Evolutionary conservation across 92 coral and sea anemone species (phyloP), one percentile per base, ranked within the genome.

Genomic region (Phenganax subtilis): DNA sequence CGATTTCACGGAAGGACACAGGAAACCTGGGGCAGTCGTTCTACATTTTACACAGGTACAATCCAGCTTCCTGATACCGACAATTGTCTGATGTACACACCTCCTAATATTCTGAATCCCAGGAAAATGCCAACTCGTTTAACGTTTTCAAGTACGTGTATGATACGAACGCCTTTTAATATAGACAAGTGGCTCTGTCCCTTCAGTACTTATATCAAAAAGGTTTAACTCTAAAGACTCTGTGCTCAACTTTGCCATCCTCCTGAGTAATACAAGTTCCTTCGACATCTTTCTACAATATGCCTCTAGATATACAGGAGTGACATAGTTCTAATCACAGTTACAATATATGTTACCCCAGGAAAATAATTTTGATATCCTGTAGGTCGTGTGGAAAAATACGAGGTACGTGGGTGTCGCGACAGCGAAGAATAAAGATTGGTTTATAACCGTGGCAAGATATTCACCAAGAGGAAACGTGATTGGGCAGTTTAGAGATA

Each of bases 391-490:
- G 77, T 96, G 99, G 99, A 89, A 96, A 51, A 86, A 74, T 12
- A 85, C 97, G 31, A 84, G 69, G 69, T 90, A 90, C 81, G 80
- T 96, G 6, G 99, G 99, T 10, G 96, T 96, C 14, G 99, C 92
- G 15, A 91, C 93, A 11, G 97, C 97, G 12, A 81, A 89, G 62
- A 88, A 91, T 37, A 87, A 83, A 67, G 85, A 84, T 54, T 91
- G 94, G 57, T 91, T 93, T 69, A 91, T 93, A 29, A 88, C 96
- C 8, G 97, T 93, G 65, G 97, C 97, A 10, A 90, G 97, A 37
- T 93, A 93, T 86, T 85, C 88, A 3, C 92, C 92, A 6, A 72
- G 85, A 30, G 98, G 94, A 30, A 92, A 88, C 27, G 65, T 79
- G 16, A 64, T 79, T 63, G 83, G 83, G 8, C 83, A 64, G 57